Conservation (phyloP, 2,797 vertebrate species). For the Sebastolobus alascanus region DNA sequence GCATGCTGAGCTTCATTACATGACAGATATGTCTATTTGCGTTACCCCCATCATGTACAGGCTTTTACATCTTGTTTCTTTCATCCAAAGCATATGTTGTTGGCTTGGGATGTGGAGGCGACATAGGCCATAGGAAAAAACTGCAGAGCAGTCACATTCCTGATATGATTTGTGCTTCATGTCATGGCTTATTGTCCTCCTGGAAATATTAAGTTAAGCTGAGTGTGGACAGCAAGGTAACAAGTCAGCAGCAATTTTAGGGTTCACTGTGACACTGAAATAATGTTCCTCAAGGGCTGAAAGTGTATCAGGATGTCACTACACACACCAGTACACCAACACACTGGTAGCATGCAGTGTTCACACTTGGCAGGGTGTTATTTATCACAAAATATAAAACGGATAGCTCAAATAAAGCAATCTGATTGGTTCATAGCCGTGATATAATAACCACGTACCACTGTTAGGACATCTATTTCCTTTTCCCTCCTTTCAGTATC, state of each 20-base stretch:
- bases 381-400: neutral
- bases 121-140: neutral
- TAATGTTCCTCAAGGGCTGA: neutral
- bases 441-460: neutral
- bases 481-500: neutral
- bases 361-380: constrained; percentile 1
- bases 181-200: neutral
- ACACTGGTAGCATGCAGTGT: neutral
- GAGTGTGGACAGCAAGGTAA: neutral
- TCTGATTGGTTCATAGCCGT: no score
- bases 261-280: neutral
- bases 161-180: neutral
- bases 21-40: constrained; percentile 25
- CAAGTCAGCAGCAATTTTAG: neutral
- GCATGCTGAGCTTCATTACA: constrained; percentile 15
- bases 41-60: neutral
- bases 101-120: neutral
- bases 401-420: no score
- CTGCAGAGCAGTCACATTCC: neutral
- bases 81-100: constrained; percentile 8
- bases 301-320: neutral
- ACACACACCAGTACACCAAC: neutral
- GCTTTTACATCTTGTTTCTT: constrained; percentile 15
- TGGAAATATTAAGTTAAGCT: neutral
- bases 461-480: neutral